phyloP scores from a whole-genome alignment of 2,888 invertebrate genomes.

The Eilema depressum region DNA sequence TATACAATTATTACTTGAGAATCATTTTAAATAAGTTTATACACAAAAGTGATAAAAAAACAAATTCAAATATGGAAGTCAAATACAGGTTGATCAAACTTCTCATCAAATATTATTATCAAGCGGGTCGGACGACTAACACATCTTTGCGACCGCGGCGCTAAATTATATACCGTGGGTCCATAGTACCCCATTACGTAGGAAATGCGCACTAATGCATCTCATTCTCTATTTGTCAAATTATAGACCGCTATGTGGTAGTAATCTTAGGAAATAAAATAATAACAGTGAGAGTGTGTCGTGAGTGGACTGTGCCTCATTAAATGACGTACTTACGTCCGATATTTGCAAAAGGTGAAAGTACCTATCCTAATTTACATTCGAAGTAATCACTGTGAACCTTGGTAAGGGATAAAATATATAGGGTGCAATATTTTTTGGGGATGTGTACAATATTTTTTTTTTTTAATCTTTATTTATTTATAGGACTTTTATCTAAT shows the following conservation, averaged over 20 bases:
- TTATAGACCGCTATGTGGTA: slow-evolving; percentile 75
- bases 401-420: not conserved
- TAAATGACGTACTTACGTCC: slow-evolving; percentile 61
- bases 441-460: no score
- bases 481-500: no score
- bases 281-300: slow-evolving; percentile 70
- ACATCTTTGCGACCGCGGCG: slow-evolving; percentile 76
- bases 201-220: slow-evolving; percentile 84
- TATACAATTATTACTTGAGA: not conserved
- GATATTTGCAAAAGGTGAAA: slow-evolving; percentile 72
- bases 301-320: slow-evolving; percentile 67
- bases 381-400: slow-evolving; percentile 18
- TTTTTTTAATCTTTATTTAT: no score
- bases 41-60: slow-evolving; percentile 17
- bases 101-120: slow-evolving; percentile 73
- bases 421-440: no score
- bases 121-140: slow-evolving; percentile 51
- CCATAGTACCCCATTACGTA: slow-evolving; percentile 78
- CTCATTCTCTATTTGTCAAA: slow-evolving; percentile 86
- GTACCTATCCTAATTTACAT: slow-evolving; percentile 45
- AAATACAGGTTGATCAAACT: slow-evolving; percentile 64
- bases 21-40: slow-evolving; percentile 20
- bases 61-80: slow-evolving; percentile 61
- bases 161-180: slow-evolving; percentile 79
- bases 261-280: slow-evolving; percentile 79